Evolutionary conservation across 2,797 vertebrate genomes (phyloP), one percentile per base, ranked within the genome.

Genomic region (Ptychobarbus kaznakovi): DNA sequence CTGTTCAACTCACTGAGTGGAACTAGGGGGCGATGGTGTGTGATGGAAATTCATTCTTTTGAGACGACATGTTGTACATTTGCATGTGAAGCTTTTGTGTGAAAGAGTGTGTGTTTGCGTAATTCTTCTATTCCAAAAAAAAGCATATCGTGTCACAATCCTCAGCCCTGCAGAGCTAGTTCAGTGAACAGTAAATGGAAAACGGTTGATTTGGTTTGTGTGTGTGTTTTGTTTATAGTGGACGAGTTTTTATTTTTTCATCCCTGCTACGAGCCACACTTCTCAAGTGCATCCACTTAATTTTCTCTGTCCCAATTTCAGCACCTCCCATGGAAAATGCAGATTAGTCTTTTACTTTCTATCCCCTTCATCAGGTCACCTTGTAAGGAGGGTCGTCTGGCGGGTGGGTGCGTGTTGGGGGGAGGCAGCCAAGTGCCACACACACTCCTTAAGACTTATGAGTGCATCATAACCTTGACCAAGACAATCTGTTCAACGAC

Each of bases 31-130:
- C 89, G 91, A 92, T 88, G 92, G 91, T 87, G 91, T 94, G 92
- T 95, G 94, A 95, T 94, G 91, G 93, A 95, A 95, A 94, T 90
- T 90, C 90, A 89, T 92, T 94, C 94, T 95, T 90, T 91, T 93
- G 94, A 95, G 93, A 93, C 93, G 91, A 83, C 84, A 89, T 73
- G 72, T 44, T 74, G 44, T 91, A 89, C 89, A 94, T 94, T 94
- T 93, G 92, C 92, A 92, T 92, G 92, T 85, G 90, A 89, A 89
- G 90, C 93, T 90, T 93, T 92, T 93, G 74, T 84, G 53, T 82
- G 74, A 51, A 69, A 70, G 79, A 1, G 7, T 81, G 66, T 80
- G 61, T 73, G 53, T 53, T 73, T 63, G 44, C n/a, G 13, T 81
- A 81, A 81, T 85, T 85, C 78, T 42, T 74, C 44, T 51, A 46